These are phyloP conservation scores for Lasiurus borealis DNA, from an alignment of 2,113 vertebrate genomes.

Conservation along the genomic window DNA sequence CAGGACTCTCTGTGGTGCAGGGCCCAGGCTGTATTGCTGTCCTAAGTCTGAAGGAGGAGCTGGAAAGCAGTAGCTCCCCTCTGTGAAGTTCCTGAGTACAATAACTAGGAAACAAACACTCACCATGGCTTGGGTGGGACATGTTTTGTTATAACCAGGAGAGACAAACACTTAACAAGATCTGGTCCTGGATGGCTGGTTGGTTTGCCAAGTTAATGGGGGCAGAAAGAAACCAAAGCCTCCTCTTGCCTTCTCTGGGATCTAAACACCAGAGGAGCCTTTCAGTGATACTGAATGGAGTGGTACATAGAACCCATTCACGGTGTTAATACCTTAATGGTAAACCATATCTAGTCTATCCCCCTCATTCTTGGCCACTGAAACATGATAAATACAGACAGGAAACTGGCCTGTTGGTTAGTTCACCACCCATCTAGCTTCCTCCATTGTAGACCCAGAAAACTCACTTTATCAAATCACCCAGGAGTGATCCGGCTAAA, in stretches of 20 bases:
- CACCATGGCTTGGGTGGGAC: neutral
- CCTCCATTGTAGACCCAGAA: neutral
- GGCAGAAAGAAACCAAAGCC: neutral
- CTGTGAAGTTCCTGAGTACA: neutral
- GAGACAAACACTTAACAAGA: neutral
- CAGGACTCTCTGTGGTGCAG: no score
- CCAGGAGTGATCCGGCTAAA: neutral
- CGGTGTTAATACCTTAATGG: neutral
- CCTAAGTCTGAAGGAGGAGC: neutral
- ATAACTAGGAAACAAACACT: neutral
- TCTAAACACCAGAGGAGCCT: neutral
- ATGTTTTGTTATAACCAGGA: neutral
- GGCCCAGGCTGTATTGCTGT: neutral
- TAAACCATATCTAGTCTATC: neutral
- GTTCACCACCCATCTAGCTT: neutral
- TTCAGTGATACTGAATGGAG: neutral
- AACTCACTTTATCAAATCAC: constrained; percentile 36
- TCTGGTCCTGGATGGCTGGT: neutral
- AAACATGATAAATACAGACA: neutral
- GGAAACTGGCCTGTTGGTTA: neutral
- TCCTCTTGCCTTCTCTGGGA: neutral
- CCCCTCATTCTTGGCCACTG: neutral
- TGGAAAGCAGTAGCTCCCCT: neutral
- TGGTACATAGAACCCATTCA: neutral
- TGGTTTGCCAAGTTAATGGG: neutral